These are phyloP conservation scores for Nudaria mundana DNA, from an alignment of 2,888 invertebrate species.

Conservation along the genomic window DNA sequence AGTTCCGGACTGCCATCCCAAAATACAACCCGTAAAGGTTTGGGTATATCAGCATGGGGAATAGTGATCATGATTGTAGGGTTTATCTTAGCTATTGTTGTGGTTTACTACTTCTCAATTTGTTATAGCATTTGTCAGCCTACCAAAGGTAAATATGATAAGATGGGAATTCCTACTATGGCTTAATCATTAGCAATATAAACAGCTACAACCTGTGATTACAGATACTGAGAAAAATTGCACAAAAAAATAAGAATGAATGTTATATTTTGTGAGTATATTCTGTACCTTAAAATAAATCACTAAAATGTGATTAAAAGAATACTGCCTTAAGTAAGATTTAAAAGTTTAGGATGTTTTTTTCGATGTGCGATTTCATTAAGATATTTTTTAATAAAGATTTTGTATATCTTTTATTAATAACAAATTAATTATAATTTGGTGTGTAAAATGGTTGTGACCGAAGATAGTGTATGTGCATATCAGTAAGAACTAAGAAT, in stretches of 20 bases:
- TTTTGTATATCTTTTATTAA: constrained; percentile 14
- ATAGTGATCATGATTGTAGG: constrained; percentile 79
- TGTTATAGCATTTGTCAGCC: constrained; percentile 84
- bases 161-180: constrained; percentile 74
- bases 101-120: constrained; percentile 83
- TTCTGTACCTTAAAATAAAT: neutral
- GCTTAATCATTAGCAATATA: constrained; percentile 37
- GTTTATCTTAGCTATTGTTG: constrained; percentile 73
- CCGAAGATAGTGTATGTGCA: constrained; percentile 2
- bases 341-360: neutral
- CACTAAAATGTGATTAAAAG: neutral
- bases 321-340: constrained; percentile 3
- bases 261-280: constrained; percentile 1
- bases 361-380: neutral
- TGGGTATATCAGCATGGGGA: constrained; percentile 85
- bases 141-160: constrained; percentile 75
- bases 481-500: neutral
- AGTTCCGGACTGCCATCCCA: constrained; percentile 48
- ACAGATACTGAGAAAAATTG: constrained; percentile 11
- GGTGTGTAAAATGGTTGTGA: constrained; percentile 24
- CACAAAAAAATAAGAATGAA: constrained; percentile 7
- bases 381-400: constrained; percentile 6
- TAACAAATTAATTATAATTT: neutral
- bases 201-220: constrained; percentile 32
- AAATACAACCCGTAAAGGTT: constrained; percentile 49